Conservation (phyloP, 1,140 invertebrate genomes). For the Trichonephila inaurata region DNA sequence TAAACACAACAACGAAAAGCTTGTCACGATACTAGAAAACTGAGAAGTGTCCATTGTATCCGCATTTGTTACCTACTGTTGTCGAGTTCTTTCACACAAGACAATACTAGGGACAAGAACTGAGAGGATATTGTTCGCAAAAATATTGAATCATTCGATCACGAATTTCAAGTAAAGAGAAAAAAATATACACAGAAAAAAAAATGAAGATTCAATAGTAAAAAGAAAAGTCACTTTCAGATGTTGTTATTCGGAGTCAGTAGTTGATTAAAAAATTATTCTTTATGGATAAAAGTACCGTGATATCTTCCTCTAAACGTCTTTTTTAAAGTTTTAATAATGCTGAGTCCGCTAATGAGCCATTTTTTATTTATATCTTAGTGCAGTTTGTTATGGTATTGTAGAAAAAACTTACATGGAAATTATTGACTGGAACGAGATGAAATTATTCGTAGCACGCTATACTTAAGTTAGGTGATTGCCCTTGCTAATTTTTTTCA, state of each 20-base stretch:
- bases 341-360: neutral
- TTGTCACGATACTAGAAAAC: conserved; percentile 3
- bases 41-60: conserved; percentile 36
- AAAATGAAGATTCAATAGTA: neutral
- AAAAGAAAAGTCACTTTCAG: neutral
- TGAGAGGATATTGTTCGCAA: neutral
- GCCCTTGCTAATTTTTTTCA: neutral
- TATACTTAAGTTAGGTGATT: neutral
- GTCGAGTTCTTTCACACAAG: neutral
- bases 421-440: conserved; percentile 2
- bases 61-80: conserved; percentile 10
- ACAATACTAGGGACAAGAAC: neutral
- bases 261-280: neutral
- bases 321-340: conserved; percentile 5
- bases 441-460: neutral
- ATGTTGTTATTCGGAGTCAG: neutral
- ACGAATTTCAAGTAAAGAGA: neutral
- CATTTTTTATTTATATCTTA: neutral
- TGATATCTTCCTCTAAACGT: neutral
- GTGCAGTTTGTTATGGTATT: neutral
- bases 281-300: neutral
- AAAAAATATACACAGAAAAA: neutral
- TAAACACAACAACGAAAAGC: conserved; percentile 16
- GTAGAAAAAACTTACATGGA: neutral
- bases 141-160: conserved; percentile 6